Base-by-base conservation (phyloP, 2,888 invertebrate genomes). In the Sepiola atlantica region DNA sequence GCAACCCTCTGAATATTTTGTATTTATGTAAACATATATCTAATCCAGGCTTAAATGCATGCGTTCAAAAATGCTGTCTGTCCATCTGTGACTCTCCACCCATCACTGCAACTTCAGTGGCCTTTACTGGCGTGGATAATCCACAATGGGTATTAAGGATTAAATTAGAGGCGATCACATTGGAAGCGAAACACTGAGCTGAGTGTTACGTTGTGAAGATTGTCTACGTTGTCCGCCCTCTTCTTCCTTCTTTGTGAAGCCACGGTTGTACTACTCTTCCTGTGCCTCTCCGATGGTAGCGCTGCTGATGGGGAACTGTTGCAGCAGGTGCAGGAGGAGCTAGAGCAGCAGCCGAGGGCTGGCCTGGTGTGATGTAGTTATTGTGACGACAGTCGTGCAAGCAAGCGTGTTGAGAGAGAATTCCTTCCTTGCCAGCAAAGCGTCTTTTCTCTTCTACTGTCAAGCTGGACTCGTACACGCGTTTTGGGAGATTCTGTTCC, bases 351-450 rank as follows among this genome's bases (percentile, higher is more conserved):
- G 61, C 10, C 28, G 28, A 28, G 32, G 77, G 77, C 77, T 77
- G n/a, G n/a, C 77, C n/a, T 77, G 77, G 77, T 77, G 77, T 77
- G 77, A 77, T 77, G 77, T 77, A 77, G 77, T n/a, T n/a, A 77
- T 77, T 77, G 77, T 32, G n/a, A 77, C 16, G n/a, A n/a, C 32
- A 77, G 77, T 14, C 32, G 77, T 77, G 77, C n/a, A n/a, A 77
- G 77, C 28, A n/a, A 77, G 32, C 77, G 77, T n/a, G 77, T 77
- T 77, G 77, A 77, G n/a, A 77, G n/a, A 77, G n/a, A n/a, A n/a
- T 77, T 77, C 77, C n/a, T n/a, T 77, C 10, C 61, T 24, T 61
- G 77, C 77, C 77, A 77, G 77, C n/a, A n/a, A 45, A 77, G 77
- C 16, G 77, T 77, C 77, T n/a, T 77, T 77, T 77, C 77, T n/a